These are phyloP conservation scores for Ladona fulva DNA, from an alignment of 1,140 invertebrate genomes.

Conservation along the genomic window DNA sequence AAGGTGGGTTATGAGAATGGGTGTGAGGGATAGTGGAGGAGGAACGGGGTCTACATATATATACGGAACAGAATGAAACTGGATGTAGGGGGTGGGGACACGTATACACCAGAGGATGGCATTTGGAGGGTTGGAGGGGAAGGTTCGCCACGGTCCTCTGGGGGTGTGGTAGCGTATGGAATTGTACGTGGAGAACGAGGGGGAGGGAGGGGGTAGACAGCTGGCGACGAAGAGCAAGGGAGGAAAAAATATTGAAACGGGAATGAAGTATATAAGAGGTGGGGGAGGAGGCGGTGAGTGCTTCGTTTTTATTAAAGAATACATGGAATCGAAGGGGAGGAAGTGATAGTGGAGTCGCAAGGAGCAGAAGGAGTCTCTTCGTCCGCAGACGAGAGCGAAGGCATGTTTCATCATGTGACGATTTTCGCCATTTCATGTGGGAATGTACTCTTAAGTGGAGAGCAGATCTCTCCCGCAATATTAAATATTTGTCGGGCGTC, in stretches of 20 bases:
- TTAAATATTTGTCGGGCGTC: no score
- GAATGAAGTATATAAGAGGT: neutral
- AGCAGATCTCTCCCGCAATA: no score
- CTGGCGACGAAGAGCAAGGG: neutral
- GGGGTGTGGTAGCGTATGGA: neutral
- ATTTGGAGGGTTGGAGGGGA: neutral
- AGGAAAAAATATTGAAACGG: slow-evolving; percentile 2
- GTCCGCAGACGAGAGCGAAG: no score
- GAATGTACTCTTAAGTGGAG: no score
- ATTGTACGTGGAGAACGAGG: neutral
- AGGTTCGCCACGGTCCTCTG: neutral
- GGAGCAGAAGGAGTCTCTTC: no score
- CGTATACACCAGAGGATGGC: neutral
- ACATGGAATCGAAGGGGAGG: no score
- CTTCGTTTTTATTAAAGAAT: neutral
- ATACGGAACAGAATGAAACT: slow-evolving; percentile 6
- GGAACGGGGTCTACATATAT: neutral
- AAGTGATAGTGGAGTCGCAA: no score
- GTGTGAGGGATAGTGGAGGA: neutral
- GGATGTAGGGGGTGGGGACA: neutral
- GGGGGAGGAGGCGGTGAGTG: neutral
- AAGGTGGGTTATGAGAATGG: neutral
- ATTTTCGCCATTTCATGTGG: no score
- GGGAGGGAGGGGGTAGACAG: neutral
- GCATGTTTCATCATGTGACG: no score